Base-by-base conservation (phyloP, 2,797 vertebrate genomes). In the Salmo trutta region DNA sequence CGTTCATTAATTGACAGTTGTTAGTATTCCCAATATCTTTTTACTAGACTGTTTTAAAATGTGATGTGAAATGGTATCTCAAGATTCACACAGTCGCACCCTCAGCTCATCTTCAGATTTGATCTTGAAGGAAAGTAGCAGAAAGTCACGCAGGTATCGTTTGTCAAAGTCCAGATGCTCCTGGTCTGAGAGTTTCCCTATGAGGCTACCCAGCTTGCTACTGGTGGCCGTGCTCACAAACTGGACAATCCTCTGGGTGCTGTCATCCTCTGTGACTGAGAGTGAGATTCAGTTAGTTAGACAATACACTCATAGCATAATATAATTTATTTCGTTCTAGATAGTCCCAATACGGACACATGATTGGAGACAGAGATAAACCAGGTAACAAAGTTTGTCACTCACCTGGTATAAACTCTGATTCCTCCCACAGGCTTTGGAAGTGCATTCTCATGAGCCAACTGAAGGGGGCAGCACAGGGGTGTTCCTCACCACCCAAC, bases 351-450 rank as follows among this genome's bases (percentile, higher is more conserved):
- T 56, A 56, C 2, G 1, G 53, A 54, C 53, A 54, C 53, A 16
- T 16, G 53, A 54, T 19, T 19, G 1, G 53, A 17, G 53, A 54
- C 53, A 56, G 21, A 59, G n/a, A 59, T 59, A 21, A 59, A 21
- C 7, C 19, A 59, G 6, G 0, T 59, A 21, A 59, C n/a, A 17
- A 8, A n/a, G 59, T 24, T 4, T 64, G 21, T 27, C 67, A 69
- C 73, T 78, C 29, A 94, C 94, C 91, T 89, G 89, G 91, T 64
- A 91, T 82, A 67, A 93, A 93, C 64, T 94, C 90, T 0, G 93
- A 92, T 79, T 95, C 94, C 53, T 91, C 93, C 94, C 94, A 95
- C 47, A 95, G 81, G 21, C 77, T 88, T 10, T 95, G 85, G 2
- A 93, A 90, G 16, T 91, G 81, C 27, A 33, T 0, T 51, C 3